Evolutionary conservation across 1,140 invertebrate species (phyloP), one percentile per base, ranked within the genome.

Genomic region (Patella vulgata): DNA sequence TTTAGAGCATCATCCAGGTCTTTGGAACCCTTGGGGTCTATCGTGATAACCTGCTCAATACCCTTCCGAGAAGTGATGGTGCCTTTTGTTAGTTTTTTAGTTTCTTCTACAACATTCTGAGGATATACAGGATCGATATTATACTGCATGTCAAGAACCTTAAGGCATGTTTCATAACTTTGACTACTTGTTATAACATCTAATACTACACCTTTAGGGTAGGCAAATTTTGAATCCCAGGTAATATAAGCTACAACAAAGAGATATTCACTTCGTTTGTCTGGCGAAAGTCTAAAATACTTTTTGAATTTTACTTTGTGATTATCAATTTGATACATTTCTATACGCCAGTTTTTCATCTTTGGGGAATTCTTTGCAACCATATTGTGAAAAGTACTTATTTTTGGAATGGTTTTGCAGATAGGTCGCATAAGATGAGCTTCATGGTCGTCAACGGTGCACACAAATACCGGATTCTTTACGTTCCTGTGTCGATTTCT

Each of bases 1-100:
- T 98, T 96, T 0, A 99, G 84, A 0, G 97, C 97, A 86, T 99
- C 97, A 82, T 99, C 97, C 63, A 99, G 97, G 82, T 99, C 97
- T 12, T 96, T 98, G 81, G 96, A 99, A 3, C 94, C 95, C 3
- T 93, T 93, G 27, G 97, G 96, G 88, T 99, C 97, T 1, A 99
- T 96, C 0, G 94, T 98, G 77, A 96, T 98, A 23, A 98, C 89
- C n/a, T n/a, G n/a, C 94, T 88, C 36, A 30, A 33, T 46, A 33
- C 12, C 56, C 39, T 9, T 43, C 11, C 12, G 44, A 33, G 4
- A 14, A 8, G 14, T 14, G 14, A 14, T 8, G 70, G 70, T 0
- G 97, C 84, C 84, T 97, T 93, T n/a, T 88, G 87, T 50, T 94
- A 39, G 8, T 8, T 19, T 42, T 25, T 19, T 31, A 12, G 33